Evolutionary conservation across 2,113 vertebrate genomes (phyloP), one percentile per base, ranked within the genome.

Genomic region (Hiodon alosoides): DNA sequence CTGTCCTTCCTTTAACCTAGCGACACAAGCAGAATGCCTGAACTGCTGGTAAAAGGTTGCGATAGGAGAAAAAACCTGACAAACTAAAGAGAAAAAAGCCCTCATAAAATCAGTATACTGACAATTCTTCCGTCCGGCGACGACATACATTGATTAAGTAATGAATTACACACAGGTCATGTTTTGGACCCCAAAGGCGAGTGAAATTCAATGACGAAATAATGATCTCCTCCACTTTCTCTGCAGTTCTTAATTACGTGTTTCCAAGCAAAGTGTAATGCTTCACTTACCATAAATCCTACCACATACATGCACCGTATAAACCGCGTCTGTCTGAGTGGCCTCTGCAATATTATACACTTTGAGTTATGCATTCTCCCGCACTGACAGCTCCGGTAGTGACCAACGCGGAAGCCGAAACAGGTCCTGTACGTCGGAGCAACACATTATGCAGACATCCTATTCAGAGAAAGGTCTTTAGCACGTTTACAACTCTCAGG

Each of bases 251-350:
- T 53, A 71, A 10, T 60, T 9, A 4, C 60, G 67, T 57, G 13
- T 73, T 69, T 10, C 31, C 60, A 79, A 62, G 74, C 46, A 17
- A 46, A 16, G 7, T 11, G 58, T 11, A 62, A 52, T 10, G 66
- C 16, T 70, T 60, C 47, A 90, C 91, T 92, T 81, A 92, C 91
- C 91, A 92, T 90, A 77, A 92, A 92, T 68, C 91, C 90, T 74
- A 92, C 91, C 72, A 91, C 83, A 53, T 90, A 92, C 73, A 92
- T 86, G 54, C 89, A 92, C 50, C 73, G 80, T 76, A 91, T 86
- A 55, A 90, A 90, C 31, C 84, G 80, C 11, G 62, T 78, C 73
- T 80, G 79, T 76, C 83, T 79, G 67, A 61, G 76, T 10, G 82
- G 66, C 81, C 71, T 83, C 67, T 81, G 79, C 58, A 78, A 68